phyloP scores from a whole-genome alignment of 2,113 vertebrate genomes.

The Caracal caracal region DNA sequence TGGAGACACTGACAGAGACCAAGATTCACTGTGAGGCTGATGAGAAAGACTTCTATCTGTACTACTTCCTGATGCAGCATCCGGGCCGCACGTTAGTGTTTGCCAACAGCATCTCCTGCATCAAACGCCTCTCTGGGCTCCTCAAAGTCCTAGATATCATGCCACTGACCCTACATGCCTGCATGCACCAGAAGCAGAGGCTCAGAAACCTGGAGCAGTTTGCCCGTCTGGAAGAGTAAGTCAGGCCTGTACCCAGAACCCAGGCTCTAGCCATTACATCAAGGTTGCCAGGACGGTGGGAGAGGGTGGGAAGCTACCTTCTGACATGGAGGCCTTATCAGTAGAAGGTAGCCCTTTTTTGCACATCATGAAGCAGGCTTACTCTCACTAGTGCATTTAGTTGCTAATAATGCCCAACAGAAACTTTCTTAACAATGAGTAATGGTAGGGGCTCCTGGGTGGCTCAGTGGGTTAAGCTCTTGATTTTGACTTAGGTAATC shows the following conservation, averaged over 20 bases:
- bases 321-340: background rate
- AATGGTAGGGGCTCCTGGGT: background rate
- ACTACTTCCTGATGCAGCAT: constrained; percentile 96
- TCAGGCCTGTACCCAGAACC: background rate
- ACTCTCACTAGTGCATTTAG: background rate
- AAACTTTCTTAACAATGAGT: background rate
- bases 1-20: constrained; percentile 95
- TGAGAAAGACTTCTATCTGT: constrained; percentile 96
- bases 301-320: background rate
- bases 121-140: constrained; percentile 94
- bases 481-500: too few relatives aligned
- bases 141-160: constrained; percentile 92
- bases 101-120: constrained; percentile 98
- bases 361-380: background rate
- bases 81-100: constrained; percentile 98
- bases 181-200: constrained; percentile 99
- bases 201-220: constrained; percentile 97
- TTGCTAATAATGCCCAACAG: background rate
- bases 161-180: constrained; percentile 94
- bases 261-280: background rate
- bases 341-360: background rate
- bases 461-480: too few relatives aligned
- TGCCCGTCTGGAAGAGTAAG: constrained; percentile 93
- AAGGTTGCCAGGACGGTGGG: background rate
- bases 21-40: constrained; percentile 93